These are phyloP conservation scores for Diarsia dahlii DNA, from an alignment of 2,888 invertebrate genomes.

Conservation along the genomic window DNA sequence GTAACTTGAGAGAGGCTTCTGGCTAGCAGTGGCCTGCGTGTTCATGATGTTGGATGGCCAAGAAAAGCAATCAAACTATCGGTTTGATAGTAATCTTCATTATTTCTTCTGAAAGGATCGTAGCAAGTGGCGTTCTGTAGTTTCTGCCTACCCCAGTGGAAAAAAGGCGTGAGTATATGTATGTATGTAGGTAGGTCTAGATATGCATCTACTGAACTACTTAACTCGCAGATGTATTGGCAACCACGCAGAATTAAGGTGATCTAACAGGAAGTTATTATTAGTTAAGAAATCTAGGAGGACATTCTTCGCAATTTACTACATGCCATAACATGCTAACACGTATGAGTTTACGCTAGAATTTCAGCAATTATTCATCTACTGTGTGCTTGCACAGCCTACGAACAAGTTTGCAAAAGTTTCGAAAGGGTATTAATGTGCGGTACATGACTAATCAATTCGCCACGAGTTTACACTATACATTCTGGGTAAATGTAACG, in stretches of 20 bases:
- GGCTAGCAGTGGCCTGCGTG: not conserved
- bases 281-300: slow-evolving; percentile 56
- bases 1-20: not conserved
- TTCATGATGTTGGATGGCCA: not conserved
- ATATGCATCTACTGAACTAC: not conserved
- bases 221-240: slow-evolving; percentile 19
- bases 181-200: not conserved
- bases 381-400: slow-evolving; percentile 39
- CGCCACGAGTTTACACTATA: slow-evolving; percentile 48
- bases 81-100: not conserved
- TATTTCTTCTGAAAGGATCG: not conserved
- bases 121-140: not conserved
- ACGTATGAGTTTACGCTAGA: slow-evolving; percentile 57
- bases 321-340: slow-evolving; percentile 50
- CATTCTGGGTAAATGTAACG: slow-evolving; percentile 61
- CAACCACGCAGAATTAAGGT: slow-evolving; percentile 19
- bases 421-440: slow-evolving; percentile 54
- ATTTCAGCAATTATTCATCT: slow-evolving; percentile 55
- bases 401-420: slow-evolving; percentile 56
- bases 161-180: not conserved
- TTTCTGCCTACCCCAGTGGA: not conserved
- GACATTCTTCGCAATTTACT: slow-evolving; percentile 54
- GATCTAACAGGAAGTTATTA: slow-evolving; percentile 56
- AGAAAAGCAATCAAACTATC: not conserved
- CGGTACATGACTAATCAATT: slow-evolving; percentile 58